Evolutionary conservation across 2,888 invertebrate species (phyloP).

Genomic region (Graphium colonna): DNA sequence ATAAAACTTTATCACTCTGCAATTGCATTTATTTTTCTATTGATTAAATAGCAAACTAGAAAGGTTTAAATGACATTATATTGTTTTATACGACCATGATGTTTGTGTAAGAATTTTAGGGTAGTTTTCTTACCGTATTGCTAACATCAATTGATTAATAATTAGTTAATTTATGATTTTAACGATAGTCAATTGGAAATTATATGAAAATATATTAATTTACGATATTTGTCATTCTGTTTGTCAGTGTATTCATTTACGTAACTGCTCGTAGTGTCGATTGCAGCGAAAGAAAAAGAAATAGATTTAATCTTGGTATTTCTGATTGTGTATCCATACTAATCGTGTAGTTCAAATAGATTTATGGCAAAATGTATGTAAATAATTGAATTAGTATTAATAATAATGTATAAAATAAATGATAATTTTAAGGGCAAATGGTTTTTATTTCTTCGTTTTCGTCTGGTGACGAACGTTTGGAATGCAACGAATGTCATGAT

Average conservation of each 20-base stretch:
- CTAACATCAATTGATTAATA: too few species aligned
- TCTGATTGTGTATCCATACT: neutral
- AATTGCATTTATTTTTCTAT: constrained; percentile 16
- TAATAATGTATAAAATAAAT: constrained; percentile 7
- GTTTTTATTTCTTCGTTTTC: constrained; percentile 2
- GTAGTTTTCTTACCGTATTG: neutral
- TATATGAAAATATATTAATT: too few species aligned
- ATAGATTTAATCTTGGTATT: neutral
- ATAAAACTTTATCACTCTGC: constrained; percentile 1
- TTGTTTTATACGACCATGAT: neutral
- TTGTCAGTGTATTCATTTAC: too few species aligned
- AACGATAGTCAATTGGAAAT: too few species aligned
- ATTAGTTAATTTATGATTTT: too few species aligned
- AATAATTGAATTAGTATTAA: constrained; percentile 6
- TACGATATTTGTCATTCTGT: too few species aligned
- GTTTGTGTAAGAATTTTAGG: neutral
- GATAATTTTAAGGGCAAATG: constrained; percentile 6
- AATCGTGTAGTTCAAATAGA: constrained; percentile 6
- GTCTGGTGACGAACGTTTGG: too few species aligned
- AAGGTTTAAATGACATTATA: too few species aligned
- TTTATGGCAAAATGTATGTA: constrained; percentile 8
- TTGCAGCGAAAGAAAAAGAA: neutral
- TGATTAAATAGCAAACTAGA: too few species aligned
- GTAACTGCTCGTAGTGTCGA: neutral
- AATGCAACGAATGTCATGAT: too few species aligned